These are phyloP conservation scores for Falco naumanni DNA, from an alignment of 2,797 vertebrate genomes.

Conservation along the genomic window DNA sequence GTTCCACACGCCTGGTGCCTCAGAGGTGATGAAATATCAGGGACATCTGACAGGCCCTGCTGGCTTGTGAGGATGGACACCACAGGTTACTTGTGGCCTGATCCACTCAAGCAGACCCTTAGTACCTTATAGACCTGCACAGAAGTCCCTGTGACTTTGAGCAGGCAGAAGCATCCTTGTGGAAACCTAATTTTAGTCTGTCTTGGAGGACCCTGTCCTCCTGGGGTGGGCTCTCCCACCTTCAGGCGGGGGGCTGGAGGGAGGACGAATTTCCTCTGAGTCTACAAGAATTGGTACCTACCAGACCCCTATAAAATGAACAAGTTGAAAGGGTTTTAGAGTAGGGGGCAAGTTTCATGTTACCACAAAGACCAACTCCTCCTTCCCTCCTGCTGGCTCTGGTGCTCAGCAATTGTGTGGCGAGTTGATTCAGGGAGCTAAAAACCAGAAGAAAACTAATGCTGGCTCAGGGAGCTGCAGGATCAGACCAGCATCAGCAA, in stretches of 20 bases:
- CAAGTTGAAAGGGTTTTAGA: neutral
- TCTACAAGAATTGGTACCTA: neutral
- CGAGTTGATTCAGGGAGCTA: neutral
- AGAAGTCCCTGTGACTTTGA: neutral
- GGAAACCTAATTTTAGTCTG: neutral
- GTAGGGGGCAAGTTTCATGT: neutral
- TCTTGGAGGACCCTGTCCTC: neutral
- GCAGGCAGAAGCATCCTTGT: neutral
- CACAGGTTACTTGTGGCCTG: neutral
- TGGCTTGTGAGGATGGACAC: neutral
- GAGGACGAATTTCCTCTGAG: neutral
- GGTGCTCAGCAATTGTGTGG: neutral
- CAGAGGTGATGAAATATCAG: neutral
- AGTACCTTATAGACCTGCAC: neutral
- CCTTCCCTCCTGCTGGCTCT: neutral
- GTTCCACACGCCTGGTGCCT: neutral
- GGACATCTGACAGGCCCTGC: neutral
- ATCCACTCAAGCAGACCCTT: neutral
- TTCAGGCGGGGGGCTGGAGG: neutral
- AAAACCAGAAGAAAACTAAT: neutral
- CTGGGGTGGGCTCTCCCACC: neutral
- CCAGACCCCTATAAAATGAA: neutral
- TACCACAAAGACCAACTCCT: neutral
- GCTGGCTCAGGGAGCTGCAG: neutral
- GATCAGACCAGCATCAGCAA: neutral